A percentile compares a stretch with the other conserved stretches of the same genome.
Conservation (phyloP, 2,113 vertebrate genomes). For the Herpetotheres cachinnans region DNA sequence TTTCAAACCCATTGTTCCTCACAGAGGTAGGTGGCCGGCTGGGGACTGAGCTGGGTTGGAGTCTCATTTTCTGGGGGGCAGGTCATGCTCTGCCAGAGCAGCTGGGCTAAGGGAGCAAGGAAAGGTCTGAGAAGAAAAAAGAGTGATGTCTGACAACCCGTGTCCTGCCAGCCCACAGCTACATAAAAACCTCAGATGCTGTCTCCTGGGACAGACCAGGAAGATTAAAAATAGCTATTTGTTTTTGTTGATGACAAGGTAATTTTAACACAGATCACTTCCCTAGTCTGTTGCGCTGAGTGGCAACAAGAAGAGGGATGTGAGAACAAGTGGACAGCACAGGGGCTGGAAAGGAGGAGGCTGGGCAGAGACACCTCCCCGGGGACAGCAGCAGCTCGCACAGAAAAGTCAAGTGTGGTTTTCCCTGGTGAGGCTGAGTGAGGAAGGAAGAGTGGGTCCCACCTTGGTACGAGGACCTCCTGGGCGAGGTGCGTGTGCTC, state of each 20-base stretch:
- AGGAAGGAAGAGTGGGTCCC: neutral
- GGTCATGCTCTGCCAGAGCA: neutral
- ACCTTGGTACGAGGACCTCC: fast-evolving
- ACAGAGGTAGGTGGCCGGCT: neutral
- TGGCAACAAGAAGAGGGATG: neutral
- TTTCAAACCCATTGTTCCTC: neutral
- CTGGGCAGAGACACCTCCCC: fast-evolving
- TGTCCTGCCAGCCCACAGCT: neutral
- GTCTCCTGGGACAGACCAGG: neutral
- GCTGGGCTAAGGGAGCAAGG: neutral
- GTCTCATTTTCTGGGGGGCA: neutral
- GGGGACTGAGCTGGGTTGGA: neutral
- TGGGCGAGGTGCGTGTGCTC: fast-evolving
- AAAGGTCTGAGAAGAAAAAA: neutral
- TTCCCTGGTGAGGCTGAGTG: fast-evolving
- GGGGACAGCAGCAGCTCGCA: neutral
- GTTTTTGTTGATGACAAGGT: neutral
- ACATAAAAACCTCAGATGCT: neutral
- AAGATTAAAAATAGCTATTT: neutral
- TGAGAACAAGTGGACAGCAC: neutral
- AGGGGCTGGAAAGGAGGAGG: neutral
- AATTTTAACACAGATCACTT: constrained; percentile 1
- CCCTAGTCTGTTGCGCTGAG: neutral
- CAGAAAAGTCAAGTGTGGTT: neutral
- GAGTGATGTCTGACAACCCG: neutral